Conservation (phyloP, 2,888 invertebrate genomes). For the Perdita meconis region DNA sequence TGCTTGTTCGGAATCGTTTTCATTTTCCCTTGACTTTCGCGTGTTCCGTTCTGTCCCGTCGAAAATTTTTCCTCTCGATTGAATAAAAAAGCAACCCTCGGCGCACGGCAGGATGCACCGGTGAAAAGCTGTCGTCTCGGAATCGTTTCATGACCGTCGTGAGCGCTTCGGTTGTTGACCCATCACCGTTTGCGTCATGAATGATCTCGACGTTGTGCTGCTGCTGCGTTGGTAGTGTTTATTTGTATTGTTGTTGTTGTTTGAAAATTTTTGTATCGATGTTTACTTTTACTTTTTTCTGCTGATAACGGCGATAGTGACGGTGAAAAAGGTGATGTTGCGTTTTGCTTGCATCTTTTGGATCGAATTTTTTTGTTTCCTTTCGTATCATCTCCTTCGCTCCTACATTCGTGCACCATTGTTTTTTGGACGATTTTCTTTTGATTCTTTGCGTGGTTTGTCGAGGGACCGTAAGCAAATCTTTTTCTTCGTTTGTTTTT, state of each 20-base stretch:
- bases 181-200: slow-evolving; percentile 73
- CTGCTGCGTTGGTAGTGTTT: slow-evolving; percentile 70
- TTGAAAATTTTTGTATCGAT: no score
- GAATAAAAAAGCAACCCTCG: slow-evolving; percentile 75
- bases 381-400: slow-evolving; percentile 59
- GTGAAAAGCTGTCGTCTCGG: slow-evolving; percentile 77
- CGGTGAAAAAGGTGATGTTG: slow-evolving; percentile 62
- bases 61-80: background rate
- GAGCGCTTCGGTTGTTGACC: background rate
- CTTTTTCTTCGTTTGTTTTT: slow-evolving; percentile 34
- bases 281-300: slow-evolving; percentile 54
- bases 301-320: slow-evolving; percentile 65
- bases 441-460: slow-evolving; percentile 61
- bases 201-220: slow-evolving; percentile 77
- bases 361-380: slow-evolving; percentile 29
- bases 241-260: slow-evolving; percentile 70
- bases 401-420: slow-evolving; percentile 67
- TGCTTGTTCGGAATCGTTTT: slow-evolving; percentile 34
- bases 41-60: background rate
- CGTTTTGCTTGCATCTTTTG: slow-evolving; percentile 48
- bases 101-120: slow-evolving; percentile 81
- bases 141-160: slow-evolving; percentile 73
- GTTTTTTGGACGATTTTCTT: slow-evolving; percentile 37
- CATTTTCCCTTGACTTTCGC: background rate
- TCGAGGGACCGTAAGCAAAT: slow-evolving; percentile 74